Conservation (phyloP, 2,113 vertebrate genomes). For the Daboia siamensis region DNA sequence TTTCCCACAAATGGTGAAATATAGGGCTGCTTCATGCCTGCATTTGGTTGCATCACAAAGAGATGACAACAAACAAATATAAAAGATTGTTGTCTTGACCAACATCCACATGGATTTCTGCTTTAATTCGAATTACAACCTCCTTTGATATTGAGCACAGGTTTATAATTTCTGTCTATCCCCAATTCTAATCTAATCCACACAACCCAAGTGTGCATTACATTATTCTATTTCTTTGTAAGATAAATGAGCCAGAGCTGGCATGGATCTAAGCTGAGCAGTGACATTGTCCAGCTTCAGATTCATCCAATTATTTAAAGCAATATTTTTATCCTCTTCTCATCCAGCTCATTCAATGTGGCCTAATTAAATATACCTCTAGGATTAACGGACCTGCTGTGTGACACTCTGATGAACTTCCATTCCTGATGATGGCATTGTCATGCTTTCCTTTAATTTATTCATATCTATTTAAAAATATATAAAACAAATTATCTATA, state of each 20-base stretch:
- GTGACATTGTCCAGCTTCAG: slow-evolving; percentile 5
- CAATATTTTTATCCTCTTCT: not conserved
- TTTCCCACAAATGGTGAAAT: slow-evolving; percentile 50
- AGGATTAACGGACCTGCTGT: not conserved
- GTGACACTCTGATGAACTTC: not conserved
- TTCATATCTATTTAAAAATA: not conserved
- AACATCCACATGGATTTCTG: not conserved
- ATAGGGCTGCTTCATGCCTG: slow-evolving; percentile 31
- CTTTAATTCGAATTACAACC: not conserved
- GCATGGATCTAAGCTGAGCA: slow-evolving; percentile 5
- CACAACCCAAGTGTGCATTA: fast-evolving
- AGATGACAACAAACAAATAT: slow-evolving; percentile 12
- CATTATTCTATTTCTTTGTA: slow-evolving; percentile 15
- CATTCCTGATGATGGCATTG: not conserved
- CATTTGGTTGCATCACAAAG: slow-evolving; percentile 25
- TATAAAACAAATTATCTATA: not conserved
- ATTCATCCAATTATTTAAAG: not conserved
- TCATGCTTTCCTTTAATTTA: not conserved
- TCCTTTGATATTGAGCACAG: not conserved
- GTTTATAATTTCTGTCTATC: not conserved
- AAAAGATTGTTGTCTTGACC: slow-evolving; percentile 20
- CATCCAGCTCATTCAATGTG: not conserved
- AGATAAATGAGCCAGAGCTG: not conserved
- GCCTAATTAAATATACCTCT: not conserved
- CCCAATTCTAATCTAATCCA: not conserved